Percentiles rank a stretch among this genome's conserved stretches.
phyloP scores from a whole-genome alignment of 37 sponge, comb jelly and placozoan species.

The Aplysina aerophoba region DNA sequence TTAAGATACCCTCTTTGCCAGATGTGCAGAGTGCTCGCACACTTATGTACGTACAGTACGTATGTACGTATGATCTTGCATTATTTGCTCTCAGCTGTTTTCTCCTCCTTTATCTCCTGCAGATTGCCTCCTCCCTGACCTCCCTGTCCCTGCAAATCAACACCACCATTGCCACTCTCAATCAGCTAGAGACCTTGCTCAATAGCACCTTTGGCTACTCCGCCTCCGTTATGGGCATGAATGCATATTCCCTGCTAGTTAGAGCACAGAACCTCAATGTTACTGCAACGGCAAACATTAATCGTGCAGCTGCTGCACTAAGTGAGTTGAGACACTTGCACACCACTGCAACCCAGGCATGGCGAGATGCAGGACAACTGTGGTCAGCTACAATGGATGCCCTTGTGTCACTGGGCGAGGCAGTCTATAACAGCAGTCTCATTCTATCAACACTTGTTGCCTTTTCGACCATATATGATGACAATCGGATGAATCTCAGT shows the following conservation, averaged over 20 bases:
- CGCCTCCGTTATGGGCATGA: not conserved
- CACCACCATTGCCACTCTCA: not conserved
- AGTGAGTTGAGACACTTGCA: not conserved
- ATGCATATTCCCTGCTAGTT: not conserved
- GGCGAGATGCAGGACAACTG: not conserved
- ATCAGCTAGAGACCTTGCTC: not conserved
- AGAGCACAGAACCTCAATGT: not conserved
- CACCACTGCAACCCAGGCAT: not conserved
- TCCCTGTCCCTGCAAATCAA: not conserved
- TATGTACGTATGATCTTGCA: no score
- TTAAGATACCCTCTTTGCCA: no score
- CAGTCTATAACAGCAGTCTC: not conserved
- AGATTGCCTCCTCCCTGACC: not conserved
- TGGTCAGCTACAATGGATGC: not conserved
- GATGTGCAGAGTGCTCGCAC: no score
- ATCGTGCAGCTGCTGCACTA: not conserved
- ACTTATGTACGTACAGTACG: no score
- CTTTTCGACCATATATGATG: not conserved
- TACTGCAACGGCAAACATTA: not conserved
- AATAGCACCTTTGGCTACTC: not conserved
- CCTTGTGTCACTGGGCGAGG: not conserved
- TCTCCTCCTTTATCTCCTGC: no score
- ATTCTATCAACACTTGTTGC: not conserved
- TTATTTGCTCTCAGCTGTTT: no score
- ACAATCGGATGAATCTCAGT: not conserved